These are phyloP conservation scores for Macrophya annulata DNA, from an alignment of 2,888 invertebrate genomes.

Conservation along the genomic window DNA sequence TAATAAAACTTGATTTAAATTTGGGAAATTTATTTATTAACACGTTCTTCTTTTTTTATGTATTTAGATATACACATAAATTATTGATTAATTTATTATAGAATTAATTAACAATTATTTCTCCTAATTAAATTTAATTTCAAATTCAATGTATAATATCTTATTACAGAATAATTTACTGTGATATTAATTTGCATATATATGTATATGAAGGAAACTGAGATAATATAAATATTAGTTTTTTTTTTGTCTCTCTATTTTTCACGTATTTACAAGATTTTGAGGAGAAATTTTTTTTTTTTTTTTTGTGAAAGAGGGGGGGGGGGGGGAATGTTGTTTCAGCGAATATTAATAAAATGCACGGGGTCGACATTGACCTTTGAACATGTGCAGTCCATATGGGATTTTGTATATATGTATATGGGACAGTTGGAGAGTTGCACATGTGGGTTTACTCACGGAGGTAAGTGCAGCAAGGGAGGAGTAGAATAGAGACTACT, in stretches of 20 bases:
- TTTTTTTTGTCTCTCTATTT: too few relatives aligned
- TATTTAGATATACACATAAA: too few relatives aligned
- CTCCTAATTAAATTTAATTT: background rate
- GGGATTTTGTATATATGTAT: conserved; percentile 14
- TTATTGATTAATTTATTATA: too few relatives aligned
- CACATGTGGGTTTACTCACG: conserved; percentile 54
- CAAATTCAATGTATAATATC: background rate
- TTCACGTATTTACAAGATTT: background rate
- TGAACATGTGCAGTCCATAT: conserved; percentile 47
- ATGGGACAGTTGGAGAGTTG: background rate
- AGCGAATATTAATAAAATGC: background rate
- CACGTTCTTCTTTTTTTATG: background rate
- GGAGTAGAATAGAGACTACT: conserved; percentile 13
- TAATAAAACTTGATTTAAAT: background rate
- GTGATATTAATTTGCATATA: background rate
- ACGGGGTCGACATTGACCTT: conserved; percentile 13
- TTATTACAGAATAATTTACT: background rate
- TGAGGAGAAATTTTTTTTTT: background rate
- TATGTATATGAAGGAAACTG: background rate
- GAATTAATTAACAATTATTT: background rate
- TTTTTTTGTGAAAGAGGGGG: too few relatives aligned
- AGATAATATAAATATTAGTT: background rate
- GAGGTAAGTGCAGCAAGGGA: background rate
- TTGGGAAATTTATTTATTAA: background rate
- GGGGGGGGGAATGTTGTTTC: background rate